Conservation (phyloP, 2,888 invertebrate genomes). For the Macrosiphum euphorbiae region DNA sequence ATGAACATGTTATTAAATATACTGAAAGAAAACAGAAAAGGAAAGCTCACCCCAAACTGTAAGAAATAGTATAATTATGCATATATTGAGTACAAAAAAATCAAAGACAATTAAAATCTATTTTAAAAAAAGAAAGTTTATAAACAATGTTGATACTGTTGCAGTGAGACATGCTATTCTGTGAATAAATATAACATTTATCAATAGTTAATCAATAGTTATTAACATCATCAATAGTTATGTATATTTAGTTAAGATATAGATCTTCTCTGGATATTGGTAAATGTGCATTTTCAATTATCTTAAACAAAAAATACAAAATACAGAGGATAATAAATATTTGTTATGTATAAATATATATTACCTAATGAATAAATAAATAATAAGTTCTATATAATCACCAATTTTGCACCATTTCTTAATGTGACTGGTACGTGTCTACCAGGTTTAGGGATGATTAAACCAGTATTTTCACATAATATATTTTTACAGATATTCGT, state of each 20-base stretch:
- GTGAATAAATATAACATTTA: slow-evolving; percentile 6
- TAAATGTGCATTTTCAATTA: background rate
- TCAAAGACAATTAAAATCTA: too few species aligned
- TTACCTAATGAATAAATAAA: background rate
- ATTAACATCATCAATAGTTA: background rate
- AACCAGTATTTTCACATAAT: background rate
- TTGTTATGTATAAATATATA: background rate
- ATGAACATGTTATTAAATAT: too few species aligned
- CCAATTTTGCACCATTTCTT: slow-evolving; percentile 36
- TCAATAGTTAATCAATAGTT: too few species aligned
- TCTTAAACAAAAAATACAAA: slow-evolving; percentile 6
- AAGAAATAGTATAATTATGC: too few species aligned
- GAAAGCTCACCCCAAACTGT: too few species aligned
- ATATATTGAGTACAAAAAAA: too few species aligned
- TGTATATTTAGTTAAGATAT: background rate
- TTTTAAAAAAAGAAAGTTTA: background rate
- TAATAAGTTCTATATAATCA: background rate
- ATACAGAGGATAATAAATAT: background rate
- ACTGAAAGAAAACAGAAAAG: too few species aligned
- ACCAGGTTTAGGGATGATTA: slow-evolving; percentile 16
- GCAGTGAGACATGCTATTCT: background rate
- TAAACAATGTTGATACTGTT: background rate
- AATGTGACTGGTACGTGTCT: background rate
- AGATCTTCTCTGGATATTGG: background rate
- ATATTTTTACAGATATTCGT: slow-evolving; percentile 38